Base-by-base conservation (phyloP, 2,797 vertebrate genomes). In the Coilia nasus region DNA sequence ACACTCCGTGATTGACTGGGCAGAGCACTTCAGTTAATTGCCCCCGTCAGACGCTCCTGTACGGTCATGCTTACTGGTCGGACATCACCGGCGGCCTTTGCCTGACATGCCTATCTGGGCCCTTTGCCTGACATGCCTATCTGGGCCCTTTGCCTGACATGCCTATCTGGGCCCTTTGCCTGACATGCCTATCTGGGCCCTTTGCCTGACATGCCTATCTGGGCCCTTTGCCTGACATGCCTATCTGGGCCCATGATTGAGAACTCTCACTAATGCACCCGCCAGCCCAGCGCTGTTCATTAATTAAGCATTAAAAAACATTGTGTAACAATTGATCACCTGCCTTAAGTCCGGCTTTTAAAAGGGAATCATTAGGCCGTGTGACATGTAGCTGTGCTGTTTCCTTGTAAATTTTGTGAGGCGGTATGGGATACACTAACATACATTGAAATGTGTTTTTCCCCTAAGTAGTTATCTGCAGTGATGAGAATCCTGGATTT, bases 271-370 rank as follows among this genome's bases (percentile, higher is more conserved):
- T 84, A 81, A 82, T 84, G 46, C 50, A 85, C 81, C 81, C 57
- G 46, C 41, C 82, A 84, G 84, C 80, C 81, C 88, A 87, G 88
- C 56, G 35, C 82, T 82, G 82, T 82, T 85, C 84, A 82, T 81
- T 88, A 90, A 86, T 89, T 87, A 90, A 87, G 84, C 81, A 71
- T 75, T 84, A 11, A 60, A 41, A 83, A 47, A 85, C 83, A 83
- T 83, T 56, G 47, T 81, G 75, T 59, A 67, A 75, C 83, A 82
- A 62, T 88, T 87, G 83, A 60, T 54, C 84, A 85, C 15, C 71
- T 78, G 71, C 71, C 35, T 78, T 44, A 41, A 21, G 35, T 44
- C 71, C 6, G 17, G 71, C 6, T 78, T 7, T 78, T 54, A 54
- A 78, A 78, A 78, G 41, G 0, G 17, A 44, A 44, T 21, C 31